phyloP scores from a whole-genome alignment of 2,888 invertebrate genomes.

The Galeruca laticollis region DNA sequence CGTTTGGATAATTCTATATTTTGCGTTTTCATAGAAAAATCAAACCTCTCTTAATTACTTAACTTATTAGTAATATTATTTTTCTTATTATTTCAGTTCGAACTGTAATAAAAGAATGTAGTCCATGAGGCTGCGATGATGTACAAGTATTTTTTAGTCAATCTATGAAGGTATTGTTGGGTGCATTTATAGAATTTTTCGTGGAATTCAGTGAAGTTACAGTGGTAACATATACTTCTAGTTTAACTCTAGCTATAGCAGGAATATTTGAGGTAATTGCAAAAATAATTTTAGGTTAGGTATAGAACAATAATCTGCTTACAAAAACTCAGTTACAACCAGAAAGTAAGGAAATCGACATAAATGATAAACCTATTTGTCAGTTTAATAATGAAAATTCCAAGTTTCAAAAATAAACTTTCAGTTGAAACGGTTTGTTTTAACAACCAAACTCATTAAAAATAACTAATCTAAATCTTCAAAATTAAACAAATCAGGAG shows the following conservation, averaged over 20 bases:
- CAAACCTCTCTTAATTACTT: too few species aligned
- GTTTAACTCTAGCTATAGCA: constrained; percentile 94
- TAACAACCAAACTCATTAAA: too few species aligned
- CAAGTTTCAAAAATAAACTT: too few species aligned
- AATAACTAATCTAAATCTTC: too few species aligned
- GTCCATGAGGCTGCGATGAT: constrained; percentile 67
- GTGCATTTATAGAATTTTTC: constrained; percentile 89
- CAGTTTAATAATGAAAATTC: too few species aligned
- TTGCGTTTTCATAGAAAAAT: too few species aligned
- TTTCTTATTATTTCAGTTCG: constrained; percentile 63
- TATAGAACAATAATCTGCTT: not conserved
- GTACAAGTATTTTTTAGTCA: constrained; percentile 44
- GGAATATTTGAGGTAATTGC: constrained; percentile 92
- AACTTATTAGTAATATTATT: not conserved
- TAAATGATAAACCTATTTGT: too few species aligned
- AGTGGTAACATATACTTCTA: constrained; percentile 93
- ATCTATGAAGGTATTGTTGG: constrained; percentile 75
- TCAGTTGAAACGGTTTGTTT: too few species aligned
- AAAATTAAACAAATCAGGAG: too few species aligned
- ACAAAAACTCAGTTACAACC: not conserved
- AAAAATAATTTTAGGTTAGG: constrained; percentile 18
- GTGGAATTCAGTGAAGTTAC: constrained; percentile 97
- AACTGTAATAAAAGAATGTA: constrained; percentile 66
- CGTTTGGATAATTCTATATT: too few species aligned
- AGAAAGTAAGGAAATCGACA: too few species aligned